Base-by-base conservation (phyloP, 1,140 invertebrate genomes). In the Solenopsis fugax region DNA sequence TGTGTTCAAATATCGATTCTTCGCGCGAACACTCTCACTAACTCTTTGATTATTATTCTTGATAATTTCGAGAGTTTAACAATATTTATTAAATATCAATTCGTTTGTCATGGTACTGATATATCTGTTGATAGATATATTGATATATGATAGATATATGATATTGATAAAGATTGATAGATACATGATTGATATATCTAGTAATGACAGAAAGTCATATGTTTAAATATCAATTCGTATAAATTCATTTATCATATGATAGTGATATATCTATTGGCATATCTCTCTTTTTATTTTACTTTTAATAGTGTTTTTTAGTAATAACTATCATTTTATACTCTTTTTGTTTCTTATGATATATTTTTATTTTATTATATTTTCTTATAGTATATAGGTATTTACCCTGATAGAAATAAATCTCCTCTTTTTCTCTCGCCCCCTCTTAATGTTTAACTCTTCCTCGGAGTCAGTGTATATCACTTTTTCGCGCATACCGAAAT, bases 401-500 rank as follows among this genome's bases (percentile, higher is more conserved):
- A 77, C 75, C 21, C 2, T 13, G 18, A 54, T 13, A 48, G 37
- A 77, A 77, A 73, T 73, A 54, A 64, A 48, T 64, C 21, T 77
- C 7, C 41, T 62, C 21, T 64, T 34, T 29, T 77, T 48, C 13
- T 77, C 37, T 77, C 16, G 24, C 71, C 37, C 48, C 64, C 18
- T 60, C 16, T 52, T 24, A 24, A 48, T 77, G 29, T 37, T 29
- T 12, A 37, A 58, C 5, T 62, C 7, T 48, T 64, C 37, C 3
- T 41, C 50, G 45, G 54, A 48, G 52, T 69, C 60, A 50, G 58
- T 50, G 24, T 54, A 34, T 87, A 90, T 92, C 75, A 91, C 80
- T 91, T 90, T 75, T 78, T 76, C 77, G 52, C 52, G 82, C 86
- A 72, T 69, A 89, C 87, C 86, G 85, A 85, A 89, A 67, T 87